Conservation (phyloP, 2,888 invertebrate species). For the Brenthis daphne region DNA sequence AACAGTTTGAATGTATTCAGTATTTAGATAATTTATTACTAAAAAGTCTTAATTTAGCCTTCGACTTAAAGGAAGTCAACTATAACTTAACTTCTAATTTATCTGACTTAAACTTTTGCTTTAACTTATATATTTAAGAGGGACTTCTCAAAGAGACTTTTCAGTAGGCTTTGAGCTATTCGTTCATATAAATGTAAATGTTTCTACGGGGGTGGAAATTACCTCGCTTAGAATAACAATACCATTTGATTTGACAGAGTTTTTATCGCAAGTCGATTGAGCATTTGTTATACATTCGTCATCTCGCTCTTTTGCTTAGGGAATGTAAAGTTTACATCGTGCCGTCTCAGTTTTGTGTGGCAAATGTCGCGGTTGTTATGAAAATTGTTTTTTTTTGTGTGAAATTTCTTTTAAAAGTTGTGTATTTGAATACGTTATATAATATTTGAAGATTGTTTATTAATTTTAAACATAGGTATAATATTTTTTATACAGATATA, state of each 20-base stretch:
- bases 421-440: background rate
- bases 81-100: no score
- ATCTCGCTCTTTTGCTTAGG: conserved; percentile 11
- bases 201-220: conserved; percentile 32
- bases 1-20: no score
- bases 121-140: background rate
- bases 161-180: conserved; percentile 44
- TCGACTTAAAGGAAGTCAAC: no score
- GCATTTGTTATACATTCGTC: conserved; percentile 34
- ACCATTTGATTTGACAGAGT: conserved; percentile 55
- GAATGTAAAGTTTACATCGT: background rate
- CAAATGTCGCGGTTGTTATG: background rate
- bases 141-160: conserved; percentile 22
- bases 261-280: conserved; percentile 44
- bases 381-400: background rate
- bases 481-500: no score
- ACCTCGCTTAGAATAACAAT: conserved; percentile 55
- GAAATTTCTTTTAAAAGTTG: background rate
- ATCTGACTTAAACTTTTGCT: no score
- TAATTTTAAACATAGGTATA: no score
- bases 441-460: no score
- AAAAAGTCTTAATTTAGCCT: no score
- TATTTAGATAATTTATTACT: no score
- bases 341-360: background rate
- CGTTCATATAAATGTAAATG: conserved; percentile 72